Conservation (phyloP, 2,113 vertebrate genomes). For the Leptosomus discolor region DNA sequence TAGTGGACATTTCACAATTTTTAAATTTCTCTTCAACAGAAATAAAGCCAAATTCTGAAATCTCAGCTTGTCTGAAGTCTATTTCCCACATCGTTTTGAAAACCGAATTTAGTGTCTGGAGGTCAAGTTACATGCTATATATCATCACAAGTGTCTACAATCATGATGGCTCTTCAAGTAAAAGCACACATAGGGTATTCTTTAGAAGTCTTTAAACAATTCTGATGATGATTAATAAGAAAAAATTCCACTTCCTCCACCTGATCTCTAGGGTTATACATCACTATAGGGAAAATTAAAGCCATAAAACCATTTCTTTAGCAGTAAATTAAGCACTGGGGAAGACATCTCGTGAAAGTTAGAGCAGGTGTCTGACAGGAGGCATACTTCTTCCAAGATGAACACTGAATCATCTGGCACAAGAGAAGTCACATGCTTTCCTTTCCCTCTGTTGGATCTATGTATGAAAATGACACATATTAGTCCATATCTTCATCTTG, state of each 20-base stretch:
- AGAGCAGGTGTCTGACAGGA: not conserved
- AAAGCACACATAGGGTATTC: not conserved
- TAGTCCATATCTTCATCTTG: not conserved
- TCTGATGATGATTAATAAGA: not conserved
- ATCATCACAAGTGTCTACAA: not conserved
- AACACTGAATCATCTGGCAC: not conserved
- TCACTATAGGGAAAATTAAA: not conserved
- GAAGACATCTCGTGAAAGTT: not conserved
- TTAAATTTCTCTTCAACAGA: not conserved
- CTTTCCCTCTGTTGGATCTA: not conserved
- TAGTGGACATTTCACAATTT: not conserved
- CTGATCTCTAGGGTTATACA: not conserved
- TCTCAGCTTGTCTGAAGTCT: not conserved
- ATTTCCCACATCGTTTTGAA: not conserved
- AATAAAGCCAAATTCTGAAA: not conserved
- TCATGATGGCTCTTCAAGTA: not conserved
- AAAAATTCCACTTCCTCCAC: not conserved
- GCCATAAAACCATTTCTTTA: not conserved
- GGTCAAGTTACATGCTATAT: not conserved
- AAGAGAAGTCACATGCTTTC: not conserved
- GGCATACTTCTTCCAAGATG: not conserved
- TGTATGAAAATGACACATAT: not conserved
- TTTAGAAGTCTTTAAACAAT: not conserved
- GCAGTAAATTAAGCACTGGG: not conserved
- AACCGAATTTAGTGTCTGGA: not conserved